These are phyloP conservation scores for Grantiella picta DNA, from an alignment of 2,113 vertebrate species.

Conservation along the genomic window DNA sequence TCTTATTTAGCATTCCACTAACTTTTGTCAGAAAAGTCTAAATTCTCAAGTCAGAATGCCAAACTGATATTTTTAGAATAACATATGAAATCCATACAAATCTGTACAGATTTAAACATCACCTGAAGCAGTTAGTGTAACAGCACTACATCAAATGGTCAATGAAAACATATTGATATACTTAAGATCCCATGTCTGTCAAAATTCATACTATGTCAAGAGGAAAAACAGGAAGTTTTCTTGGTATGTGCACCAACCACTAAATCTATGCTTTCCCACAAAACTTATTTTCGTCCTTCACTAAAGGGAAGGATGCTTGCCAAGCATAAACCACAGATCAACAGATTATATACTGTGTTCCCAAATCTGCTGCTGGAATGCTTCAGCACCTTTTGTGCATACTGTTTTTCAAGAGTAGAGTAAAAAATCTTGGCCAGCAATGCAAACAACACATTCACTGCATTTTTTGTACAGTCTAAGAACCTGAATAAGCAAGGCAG, in stretches of 20 bases:
- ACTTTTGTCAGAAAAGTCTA: neutral
- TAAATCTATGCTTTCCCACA: neutral
- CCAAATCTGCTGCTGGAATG: neutral
- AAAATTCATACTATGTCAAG: neutral
- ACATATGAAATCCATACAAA: neutral
- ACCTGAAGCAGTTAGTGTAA: neutral
- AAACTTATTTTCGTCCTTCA: slow-evolving; percentile 1
- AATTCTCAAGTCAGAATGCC: neutral
- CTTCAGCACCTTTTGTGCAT: neutral
- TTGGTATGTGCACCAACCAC: neutral
- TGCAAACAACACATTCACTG: neutral
- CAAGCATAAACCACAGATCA: slow-evolving; percentile 2
- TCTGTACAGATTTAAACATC: neutral
- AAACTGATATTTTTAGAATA: neutral
- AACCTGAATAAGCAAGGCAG: neutral
- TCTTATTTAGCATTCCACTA: neutral
- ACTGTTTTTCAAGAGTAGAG: neutral
- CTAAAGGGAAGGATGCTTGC: neutral
- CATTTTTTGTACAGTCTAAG: neutral
- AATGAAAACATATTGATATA: neutral
- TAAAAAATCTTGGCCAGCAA: neutral
- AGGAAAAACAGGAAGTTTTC: neutral
- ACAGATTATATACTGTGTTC: neutral
- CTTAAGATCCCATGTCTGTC: neutral
- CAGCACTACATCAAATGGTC: neutral